Evolutionary conservation across 2,797 vertebrate genomes (phyloP).

Genomic region (Limnodromus scolopaceus): DNA sequence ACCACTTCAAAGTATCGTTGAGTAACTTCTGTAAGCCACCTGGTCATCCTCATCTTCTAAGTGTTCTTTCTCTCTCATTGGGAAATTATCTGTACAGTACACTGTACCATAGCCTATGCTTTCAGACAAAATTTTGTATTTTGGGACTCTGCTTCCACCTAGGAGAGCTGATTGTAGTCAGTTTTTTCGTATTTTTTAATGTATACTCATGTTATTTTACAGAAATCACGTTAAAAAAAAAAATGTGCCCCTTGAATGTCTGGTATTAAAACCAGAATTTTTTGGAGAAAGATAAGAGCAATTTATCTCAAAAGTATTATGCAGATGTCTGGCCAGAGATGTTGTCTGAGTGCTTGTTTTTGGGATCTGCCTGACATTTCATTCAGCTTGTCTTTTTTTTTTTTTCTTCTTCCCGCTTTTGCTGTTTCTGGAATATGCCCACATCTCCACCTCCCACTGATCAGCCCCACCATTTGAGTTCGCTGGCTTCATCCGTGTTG

Average conservation of each 20-base stretch:
- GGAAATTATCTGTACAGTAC: not conserved
- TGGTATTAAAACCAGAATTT: rapidly evolving
- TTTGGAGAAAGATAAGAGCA: not conserved
- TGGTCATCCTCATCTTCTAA: not conserved
- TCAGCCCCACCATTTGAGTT: not conserved
- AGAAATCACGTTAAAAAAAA: not conserved
- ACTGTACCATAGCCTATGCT: not conserved
- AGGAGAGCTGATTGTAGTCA: not conserved
- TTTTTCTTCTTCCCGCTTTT: not conserved
- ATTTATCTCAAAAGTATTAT: not conserved
- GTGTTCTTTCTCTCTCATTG: not conserved
- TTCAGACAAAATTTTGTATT: not conserved
- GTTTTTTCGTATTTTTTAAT: not conserved
- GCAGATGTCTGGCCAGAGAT: not conserved
- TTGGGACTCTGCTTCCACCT: not conserved
- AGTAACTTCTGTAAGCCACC: not conserved
- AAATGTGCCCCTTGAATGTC: not conserved
- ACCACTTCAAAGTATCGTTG: not conserved
- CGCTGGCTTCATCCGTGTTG: not conserved
- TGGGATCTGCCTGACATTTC: not conserved
- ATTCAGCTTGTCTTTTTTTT: not conserved
- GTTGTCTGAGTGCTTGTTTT: not conserved
- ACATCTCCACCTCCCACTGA: not conserved
- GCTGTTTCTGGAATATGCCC: not conserved
- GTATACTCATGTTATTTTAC: not conserved